Base-by-base conservation (phyloP, 2,888 invertebrate genomes). In the Heliconius hortense region DNA sequence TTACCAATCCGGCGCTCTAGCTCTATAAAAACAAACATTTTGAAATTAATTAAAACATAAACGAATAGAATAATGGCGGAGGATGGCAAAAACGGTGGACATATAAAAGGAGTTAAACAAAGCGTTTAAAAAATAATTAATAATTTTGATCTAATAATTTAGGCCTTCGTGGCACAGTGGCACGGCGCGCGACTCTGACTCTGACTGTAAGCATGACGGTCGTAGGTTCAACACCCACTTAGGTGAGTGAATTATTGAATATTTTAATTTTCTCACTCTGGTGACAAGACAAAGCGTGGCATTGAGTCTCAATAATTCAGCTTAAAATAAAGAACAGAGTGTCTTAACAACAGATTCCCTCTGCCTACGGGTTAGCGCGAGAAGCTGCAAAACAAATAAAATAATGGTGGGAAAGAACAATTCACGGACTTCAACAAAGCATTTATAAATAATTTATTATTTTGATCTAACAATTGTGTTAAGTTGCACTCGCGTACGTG, bases 381-480 rank as follows among this genome's bases (percentile, higher is more conserved):
- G 15, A 43, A 43, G 13, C 43, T 43, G 15, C 0, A 48, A 39
- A 43, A 48, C 48, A 15, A 66, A 24, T n/a, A 43, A 10, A 43
- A 67, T 67, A 43, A 67, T 67, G 18, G 8, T 18, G 26, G 24
- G 13, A 35, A 3, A 26, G 35, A 7, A 24, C 35, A 66, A 35
- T n/a, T n/a, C n/a, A 26, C 56, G 56, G 24, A 62, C 24, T 68
- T 68, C 35, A 64, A 53, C 69, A 31, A 8, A 56, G 64, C 39
- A 31, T 62, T 71, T 43, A 39, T 64, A 69, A 74, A 69, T 70
- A 24, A 68, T 53, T n/a, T 56, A 62, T 70, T 31, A 74, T 74
- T 74, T 59, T 31, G 68, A 68, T 74, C 26, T 48, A 74, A 69
- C 62, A 62, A 62, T 69, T 26, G 62, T 63, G 35, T 69, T 74